Percentiles rank a stretch among this genome's conserved stretches.
phyloP scores from a whole-genome alignment of 2,888 invertebrate species.

The Drosophila colorata region DNA sequence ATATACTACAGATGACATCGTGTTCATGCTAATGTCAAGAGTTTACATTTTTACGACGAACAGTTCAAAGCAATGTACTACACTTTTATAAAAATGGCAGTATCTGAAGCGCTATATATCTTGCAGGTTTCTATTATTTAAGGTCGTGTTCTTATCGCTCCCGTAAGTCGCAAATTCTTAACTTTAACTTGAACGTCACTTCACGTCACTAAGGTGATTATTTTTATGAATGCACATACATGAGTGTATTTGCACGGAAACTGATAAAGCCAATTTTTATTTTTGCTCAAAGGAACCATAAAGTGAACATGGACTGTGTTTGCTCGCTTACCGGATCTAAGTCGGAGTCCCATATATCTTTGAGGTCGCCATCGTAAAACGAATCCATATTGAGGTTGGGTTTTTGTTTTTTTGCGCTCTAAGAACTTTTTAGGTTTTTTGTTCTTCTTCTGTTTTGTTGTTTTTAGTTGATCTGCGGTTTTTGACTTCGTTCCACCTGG shows the following conservation, averaged over 20 bases:
- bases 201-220: slow-evolving; percentile 4
- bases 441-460: not conserved
- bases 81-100: not conserved
- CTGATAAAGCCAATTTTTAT: slow-evolving; percentile 34
- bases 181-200: slow-evolving; percentile 22
- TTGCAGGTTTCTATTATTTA: slow-evolving; percentile 12
- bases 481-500: slow-evolving; percentile 68
- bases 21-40: slow-evolving; percentile 20
- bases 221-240: slow-evolving; percentile 16
- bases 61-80: slow-evolving; percentile 12
- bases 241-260: slow-evolving; percentile 6
- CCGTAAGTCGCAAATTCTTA: slow-evolving; percentile 13
- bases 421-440: slow-evolving; percentile 56
- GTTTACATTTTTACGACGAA: slow-evolving; percentile 10
- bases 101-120: slow-evolving; percentile 1
- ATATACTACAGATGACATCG: not conserved
- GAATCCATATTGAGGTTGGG: slow-evolving; percentile 87
- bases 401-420: slow-evolving; percentile 48
- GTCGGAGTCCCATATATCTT: slow-evolving; percentile 93
- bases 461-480: slow-evolving; percentile 33
- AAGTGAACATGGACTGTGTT: slow-evolving; percentile 23
- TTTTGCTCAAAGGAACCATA: slow-evolving; percentile 13
- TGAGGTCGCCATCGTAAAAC: slow-evolving; percentile 92
- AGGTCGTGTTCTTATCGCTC: slow-evolving; percentile 31
- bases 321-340: slow-evolving; percentile 91